phyloP scores from a whole-genome alignment of 2,797 vertebrate genomes.

The Leptatherina wallacei region DNA sequence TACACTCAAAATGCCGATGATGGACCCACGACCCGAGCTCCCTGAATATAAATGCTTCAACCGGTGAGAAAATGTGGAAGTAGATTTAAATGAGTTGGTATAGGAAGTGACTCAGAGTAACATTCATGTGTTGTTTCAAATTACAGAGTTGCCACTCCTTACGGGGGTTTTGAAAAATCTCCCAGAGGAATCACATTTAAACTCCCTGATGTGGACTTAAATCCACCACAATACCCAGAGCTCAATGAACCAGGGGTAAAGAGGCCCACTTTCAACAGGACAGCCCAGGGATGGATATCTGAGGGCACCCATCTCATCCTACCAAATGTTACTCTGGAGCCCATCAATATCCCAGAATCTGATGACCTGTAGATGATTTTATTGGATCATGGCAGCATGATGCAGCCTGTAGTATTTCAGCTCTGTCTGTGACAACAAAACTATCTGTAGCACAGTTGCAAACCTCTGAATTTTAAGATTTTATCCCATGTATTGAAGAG shows the following conservation, averaged over 20 bases:
- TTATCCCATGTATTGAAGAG: constrained; percentile 25
- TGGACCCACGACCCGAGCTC: constrained; percentile 84
- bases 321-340: constrained; percentile 83
- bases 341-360: constrained; percentile 87
- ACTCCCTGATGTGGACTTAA: constrained; percentile 90
- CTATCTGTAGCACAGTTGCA: constrained; percentile 4
- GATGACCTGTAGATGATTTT: constrained; percentile 89
- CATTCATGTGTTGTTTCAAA: constrained; percentile 25
- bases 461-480: background rate
- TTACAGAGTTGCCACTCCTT: constrained; percentile 94
- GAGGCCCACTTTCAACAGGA: constrained; percentile 95
- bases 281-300: constrained; percentile 93
- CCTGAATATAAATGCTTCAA: constrained; percentile 95
- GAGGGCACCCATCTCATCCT: constrained; percentile 89
- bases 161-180: constrained; percentile 95
- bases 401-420: constrained; percentile 18
- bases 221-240: constrained; percentile 87
- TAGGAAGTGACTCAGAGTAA: background rate
- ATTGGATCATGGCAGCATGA: constrained; percentile 11
- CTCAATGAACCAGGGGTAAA: constrained; percentile 87
- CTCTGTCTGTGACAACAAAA: constrained; percentile 8
- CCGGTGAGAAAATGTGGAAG: constrained; percentile 83
- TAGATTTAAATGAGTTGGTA: background rate
- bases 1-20: constrained; percentile 85
- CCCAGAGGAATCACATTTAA: constrained; percentile 94